A percentile compares a stretch with the other conserved stretches of the same genome.
Evolutionary conservation across 2,888 invertebrate genomes (phyloP).

Genomic region (Archips crataeganus): DNA sequence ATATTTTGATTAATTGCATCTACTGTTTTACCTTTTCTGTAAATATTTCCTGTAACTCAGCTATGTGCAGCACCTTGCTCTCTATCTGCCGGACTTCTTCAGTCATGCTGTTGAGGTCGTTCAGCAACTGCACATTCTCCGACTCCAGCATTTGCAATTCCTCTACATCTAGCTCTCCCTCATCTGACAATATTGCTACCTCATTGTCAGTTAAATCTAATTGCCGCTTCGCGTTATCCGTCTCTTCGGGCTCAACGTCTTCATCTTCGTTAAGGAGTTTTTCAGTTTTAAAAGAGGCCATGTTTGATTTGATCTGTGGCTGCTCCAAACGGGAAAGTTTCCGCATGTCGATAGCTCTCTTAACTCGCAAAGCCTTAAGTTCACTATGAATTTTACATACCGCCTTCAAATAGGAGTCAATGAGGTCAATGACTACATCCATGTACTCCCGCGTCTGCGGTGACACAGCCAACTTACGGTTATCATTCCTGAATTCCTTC

Average conservation of each 20-base stretch:
- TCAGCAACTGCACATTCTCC: slow-evolving; percentile 95
- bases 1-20: background rate
- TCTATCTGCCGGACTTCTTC: slow-evolving; percentile 97
- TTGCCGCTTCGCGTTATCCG: slow-evolving; percentile 63
- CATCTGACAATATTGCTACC: slow-evolving; percentile 81
- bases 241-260: slow-evolving; percentile 58
- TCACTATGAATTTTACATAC: slow-evolving; percentile 96
- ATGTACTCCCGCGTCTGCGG: slow-evolving; percentile 92
- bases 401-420: slow-evolving; percentile 92
- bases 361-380: slow-evolving; percentile 94
- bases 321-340: slow-evolving; percentile 90
- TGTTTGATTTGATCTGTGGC: slow-evolving; percentile 61
- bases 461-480: slow-evolving; percentile 77
- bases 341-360: slow-evolving; percentile 93
- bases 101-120: slow-evolving; percentile 94
- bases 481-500: slow-evolving; percentile 90
- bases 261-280: slow-evolving; percentile 58
- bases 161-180: slow-evolving; percentile 91
- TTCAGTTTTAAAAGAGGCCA: slow-evolving; percentile 65
- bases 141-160: slow-evolving; percentile 97
- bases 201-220: slow-evolving; percentile 77
- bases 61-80: slow-evolving; percentile 97
- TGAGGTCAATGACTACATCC: slow-evolving; percentile 89
- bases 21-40: slow-evolving; percentile 91
- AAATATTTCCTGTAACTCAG: slow-evolving; percentile 97